A percentile compares a stretch with the other conserved stretches of the same genome.
phyloP scores from a whole-genome alignment of 2,888 invertebrate species.

The Portevinia maculata region DNA sequence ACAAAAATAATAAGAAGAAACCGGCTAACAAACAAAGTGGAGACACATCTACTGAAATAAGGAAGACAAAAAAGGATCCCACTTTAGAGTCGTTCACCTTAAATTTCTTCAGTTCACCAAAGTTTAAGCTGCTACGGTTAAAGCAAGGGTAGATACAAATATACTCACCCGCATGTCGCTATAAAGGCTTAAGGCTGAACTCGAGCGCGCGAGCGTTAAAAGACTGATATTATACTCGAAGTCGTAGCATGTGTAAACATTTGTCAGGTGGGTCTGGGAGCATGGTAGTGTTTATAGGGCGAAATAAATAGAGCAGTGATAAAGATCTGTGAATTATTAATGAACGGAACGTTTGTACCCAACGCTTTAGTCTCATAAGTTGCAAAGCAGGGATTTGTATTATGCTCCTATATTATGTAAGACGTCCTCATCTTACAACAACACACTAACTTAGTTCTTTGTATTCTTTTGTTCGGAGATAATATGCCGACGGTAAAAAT shows the following conservation, averaged over 20 bases:
- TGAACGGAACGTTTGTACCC: slow-evolving; percentile 60
- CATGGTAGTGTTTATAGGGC: background rate
- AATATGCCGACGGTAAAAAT: background rate
- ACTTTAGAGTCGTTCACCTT: slow-evolving; percentile 68
- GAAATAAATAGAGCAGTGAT: slow-evolving; percentile 40
- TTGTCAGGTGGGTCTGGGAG: slow-evolving; percentile 30
- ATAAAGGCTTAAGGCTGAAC: slow-evolving; percentile 3
- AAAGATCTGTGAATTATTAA: slow-evolving; percentile 68
- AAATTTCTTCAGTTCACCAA: slow-evolving; percentile 67
- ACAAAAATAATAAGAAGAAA: slow-evolving; percentile 11
- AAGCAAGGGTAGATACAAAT: slow-evolving; percentile 37
- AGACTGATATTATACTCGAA: no score
- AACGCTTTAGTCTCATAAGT: slow-evolving; percentile 66
- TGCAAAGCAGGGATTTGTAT: slow-evolving; percentile 50
- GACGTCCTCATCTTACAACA: slow-evolving; percentile 48
- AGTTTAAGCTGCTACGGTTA: slow-evolving; percentile 60
- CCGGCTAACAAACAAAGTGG: slow-evolving; percentile 7
- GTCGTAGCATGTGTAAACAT: slow-evolving; percentile 25
- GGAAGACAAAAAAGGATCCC: slow-evolving; percentile 57
- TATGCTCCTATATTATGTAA: slow-evolving; percentile 46
- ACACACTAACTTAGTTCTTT: slow-evolving; percentile 36
- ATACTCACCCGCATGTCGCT: slow-evolving; percentile 18
- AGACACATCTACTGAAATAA: slow-evolving; percentile 21
- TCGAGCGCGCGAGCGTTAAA: background rate
- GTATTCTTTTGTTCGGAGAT: slow-evolving; percentile 15